Percentiles rank a stretch among this genome's conserved stretches.
Conservation (phyloP, 2,797 vertebrate genomes). For the Staurois parvus region DNA sequence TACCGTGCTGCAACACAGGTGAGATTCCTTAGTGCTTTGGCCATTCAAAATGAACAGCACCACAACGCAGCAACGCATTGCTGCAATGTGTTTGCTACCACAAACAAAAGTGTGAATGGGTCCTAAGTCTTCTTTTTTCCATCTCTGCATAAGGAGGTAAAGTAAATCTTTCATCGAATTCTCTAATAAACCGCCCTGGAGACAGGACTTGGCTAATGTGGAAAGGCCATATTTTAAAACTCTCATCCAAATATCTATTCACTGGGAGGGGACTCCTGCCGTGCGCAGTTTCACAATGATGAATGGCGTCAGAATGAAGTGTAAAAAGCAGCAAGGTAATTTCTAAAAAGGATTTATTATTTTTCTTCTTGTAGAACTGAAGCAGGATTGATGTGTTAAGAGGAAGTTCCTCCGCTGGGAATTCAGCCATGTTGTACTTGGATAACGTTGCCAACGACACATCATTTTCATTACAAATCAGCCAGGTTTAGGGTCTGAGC, state of each 20-base stretch:
- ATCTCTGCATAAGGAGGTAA: no score
- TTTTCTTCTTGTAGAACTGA: conserved; percentile 24
- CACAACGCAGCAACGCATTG: no score
- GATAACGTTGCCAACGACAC: conserved; percentile 4
- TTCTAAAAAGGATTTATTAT: conserved; percentile 26
- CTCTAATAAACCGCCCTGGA: background rate
- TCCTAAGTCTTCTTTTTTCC: background rate
- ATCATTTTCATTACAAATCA: conserved; percentile 50
- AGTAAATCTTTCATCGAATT: background rate
- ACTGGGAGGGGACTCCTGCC: background rate
- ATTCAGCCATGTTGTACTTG: conserved; percentile 39
- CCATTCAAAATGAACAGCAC: no score
- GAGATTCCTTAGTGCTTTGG: no score
- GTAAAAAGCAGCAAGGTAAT: conserved; percentile 11
- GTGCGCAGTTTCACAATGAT: conserved; percentile 12
- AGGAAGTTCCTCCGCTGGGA: conserved; percentile 26
- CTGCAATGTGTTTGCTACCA: no score
- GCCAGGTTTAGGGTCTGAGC: conserved; percentile 18
- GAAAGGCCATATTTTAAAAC: background rate
- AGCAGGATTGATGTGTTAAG: conserved; percentile 52
- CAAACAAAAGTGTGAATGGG: no score
- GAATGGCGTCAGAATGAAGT: conserved; percentile 35
- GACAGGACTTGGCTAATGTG: background rate
- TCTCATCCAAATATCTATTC: background rate
- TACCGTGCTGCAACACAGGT: no score